These are phyloP conservation scores for Columba guinea DNA, from an alignment of 2,797 vertebrate genomes.

Conservation along the genomic window DNA sequence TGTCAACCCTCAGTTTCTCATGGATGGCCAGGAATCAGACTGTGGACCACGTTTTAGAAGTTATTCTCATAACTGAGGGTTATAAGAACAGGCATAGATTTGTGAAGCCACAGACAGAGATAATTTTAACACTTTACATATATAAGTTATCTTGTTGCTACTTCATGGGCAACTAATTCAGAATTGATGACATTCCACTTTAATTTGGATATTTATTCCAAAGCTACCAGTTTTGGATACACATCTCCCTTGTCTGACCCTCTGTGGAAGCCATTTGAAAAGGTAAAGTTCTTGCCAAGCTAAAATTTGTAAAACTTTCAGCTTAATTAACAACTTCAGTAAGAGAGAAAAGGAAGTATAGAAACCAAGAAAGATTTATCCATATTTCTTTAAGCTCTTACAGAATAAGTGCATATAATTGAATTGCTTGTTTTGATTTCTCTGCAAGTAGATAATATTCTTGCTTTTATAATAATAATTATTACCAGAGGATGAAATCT, in stretches of 20 bases:
- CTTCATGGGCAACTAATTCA: neutral
- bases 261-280: neutral
- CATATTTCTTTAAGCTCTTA: neutral
- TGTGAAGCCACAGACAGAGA: neutral
- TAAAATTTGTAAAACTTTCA: neutral
- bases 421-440: neutral
- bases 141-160: neutral
- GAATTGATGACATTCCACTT: neutral
- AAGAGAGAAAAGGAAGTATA: neutral
- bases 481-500: neutral
- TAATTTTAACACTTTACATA: neutral
- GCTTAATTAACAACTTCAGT: neutral
- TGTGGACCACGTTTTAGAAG: accelerated
- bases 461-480: neutral
- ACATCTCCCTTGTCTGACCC: neutral
- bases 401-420: neutral
- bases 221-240: neutral
- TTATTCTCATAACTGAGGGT: neutral
- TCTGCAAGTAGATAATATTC: neutral
- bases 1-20: neutral
- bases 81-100: neutral
- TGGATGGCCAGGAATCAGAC: neutral
- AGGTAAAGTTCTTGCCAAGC: neutral
- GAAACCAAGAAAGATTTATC: neutral
- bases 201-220: neutral